Percentiles rank a stretch among this genome's conserved stretches.
phyloP scores from a whole-genome alignment of 2,797 vertebrate species.

The Toxotes lorentzi region DNA sequence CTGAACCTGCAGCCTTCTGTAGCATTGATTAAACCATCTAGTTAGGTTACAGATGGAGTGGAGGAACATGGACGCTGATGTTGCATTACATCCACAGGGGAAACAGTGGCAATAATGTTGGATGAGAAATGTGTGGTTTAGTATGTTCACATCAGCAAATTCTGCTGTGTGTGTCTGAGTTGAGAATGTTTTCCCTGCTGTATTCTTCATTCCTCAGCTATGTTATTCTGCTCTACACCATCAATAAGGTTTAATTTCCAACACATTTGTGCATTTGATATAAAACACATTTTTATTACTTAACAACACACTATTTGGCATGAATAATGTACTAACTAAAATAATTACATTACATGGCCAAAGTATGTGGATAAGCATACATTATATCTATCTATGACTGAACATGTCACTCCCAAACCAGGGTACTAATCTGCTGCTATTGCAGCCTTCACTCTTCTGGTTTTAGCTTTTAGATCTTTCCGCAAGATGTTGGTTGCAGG shows the following conservation, averaged over 20 bases:
- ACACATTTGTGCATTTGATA: too few species aligned
- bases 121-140: conserved; percentile 50
- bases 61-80: conserved; percentile 52
- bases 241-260: too few species aligned
- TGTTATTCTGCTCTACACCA: too few species aligned
- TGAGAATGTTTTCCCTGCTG: not conserved
- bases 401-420: not conserved
- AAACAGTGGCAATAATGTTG: conserved; percentile 9
- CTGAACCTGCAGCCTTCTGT: conserved; percentile 53
- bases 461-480: too few species aligned
- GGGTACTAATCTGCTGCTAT: not conserved
- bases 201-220: not conserved
- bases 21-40: conserved; percentile 77
- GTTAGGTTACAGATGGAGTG: conserved; percentile 62
- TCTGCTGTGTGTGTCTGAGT: conserved; percentile 1
- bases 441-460: not conserved
- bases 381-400: too few species aligned
- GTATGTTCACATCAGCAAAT: conserved; percentile 47
- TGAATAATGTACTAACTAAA: too few species aligned
- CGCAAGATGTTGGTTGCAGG: too few species aligned
- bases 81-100: conserved; percentile 50
- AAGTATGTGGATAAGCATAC: too few species aligned
- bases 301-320: too few species aligned
- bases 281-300: too few species aligned
- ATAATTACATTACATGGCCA: too few species aligned